phyloP scores from a whole-genome alignment of 2,888 invertebrate genomes.

The Geotrupes spiniger region DNA sequence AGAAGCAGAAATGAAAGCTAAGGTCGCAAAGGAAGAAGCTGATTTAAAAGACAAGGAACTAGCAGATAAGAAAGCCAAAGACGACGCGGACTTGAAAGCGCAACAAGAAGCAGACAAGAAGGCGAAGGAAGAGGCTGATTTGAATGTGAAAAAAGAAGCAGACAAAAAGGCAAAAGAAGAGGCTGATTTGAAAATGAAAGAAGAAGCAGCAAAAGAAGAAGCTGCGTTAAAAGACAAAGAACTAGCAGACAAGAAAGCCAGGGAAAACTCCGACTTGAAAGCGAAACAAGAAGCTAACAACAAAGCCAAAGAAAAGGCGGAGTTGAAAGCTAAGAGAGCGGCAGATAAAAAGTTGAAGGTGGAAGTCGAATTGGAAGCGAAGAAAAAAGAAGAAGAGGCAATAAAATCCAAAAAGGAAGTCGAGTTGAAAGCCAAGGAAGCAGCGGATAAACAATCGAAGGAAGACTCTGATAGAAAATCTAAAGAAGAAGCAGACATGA shows the following conservation, averaged over 20 bases:
- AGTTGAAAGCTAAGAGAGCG: slow-evolving; percentile 38
- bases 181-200: slow-evolving; percentile 22
- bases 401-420: slow-evolving; percentile 43
- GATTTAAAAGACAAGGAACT: slow-evolving; percentile 13
- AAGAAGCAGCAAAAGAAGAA: slow-evolving; percentile 19
- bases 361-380: slow-evolving; percentile 22
- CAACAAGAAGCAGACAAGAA: slow-evolving; percentile 19
- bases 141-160: slow-evolving; percentile 24
- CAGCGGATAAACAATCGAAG: slow-evolving; percentile 25
- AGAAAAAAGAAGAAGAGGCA: slow-evolving; percentile 41
- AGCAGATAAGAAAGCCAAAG: slow-evolving; percentile 33
- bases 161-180: slow-evolving; percentile 38
- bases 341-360: slow-evolving; percentile 31
- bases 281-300: slow-evolving; percentile 39
- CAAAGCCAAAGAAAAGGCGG: slow-evolving; percentile 40
- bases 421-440: slow-evolving; percentile 28
- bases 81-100: slow-evolving; percentile 36
- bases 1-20: slow-evolving; percentile 22
- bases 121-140: slow-evolving; percentile 24
- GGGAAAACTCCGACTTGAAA: slow-evolving; percentile 22
- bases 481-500: slow-evolving; percentile 25
- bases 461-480: slow-evolving; percentile 24
- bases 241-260: slow-evolving; percentile 23
- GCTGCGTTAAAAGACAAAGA: slow-evolving; percentile 26
- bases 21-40: slow-evolving; percentile 18